Evolutionary conservation across 1,140 invertebrate species (phyloP), one percentile per base, ranked within the genome.

Genomic region (Pararge aegeria): DNA sequence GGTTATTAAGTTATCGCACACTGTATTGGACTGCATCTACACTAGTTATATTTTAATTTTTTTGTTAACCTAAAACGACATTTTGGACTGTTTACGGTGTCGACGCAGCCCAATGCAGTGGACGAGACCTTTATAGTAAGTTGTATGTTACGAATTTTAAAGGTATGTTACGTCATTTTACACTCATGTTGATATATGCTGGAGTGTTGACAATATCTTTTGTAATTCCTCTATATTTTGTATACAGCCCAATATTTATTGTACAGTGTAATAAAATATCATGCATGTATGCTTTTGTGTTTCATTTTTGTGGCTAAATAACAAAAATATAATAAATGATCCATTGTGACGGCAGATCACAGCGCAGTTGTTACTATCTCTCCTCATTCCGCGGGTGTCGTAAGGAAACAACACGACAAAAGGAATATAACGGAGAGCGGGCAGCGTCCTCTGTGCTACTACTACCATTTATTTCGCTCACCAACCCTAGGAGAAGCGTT

Each of bases 251-350:
- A 75, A 86, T 85, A 84, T 89, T 83, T 89, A 89, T 86, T 89
- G 86, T 89, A 89, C 86, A 89, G 83, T 87, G 83, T 87, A 89
- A 87, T 89, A 84, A 89, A 85, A 78, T 80, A 85, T 72, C 73
- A 83, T 87, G 86, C 86, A 87, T 87, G 83, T 83, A 78, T 72
- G 62, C 51, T 64, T 30, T 66, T 61, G 60, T 65, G 52, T 81
- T 84, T 78, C 73, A 60, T 78, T 80, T n/a, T 65, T 5, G 13
- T 40, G 16, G 37, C 13, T 40, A 40, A 2, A 5, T 37, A 5
- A 13, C 2, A 37, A 3, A 37, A 37, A 12, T 37, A n/a, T n/a
- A n/a, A n/a, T n/a, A n/a, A n/a, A n/a, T n/a, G n/a, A n/a, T n/a
- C n/a, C n/a, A n/a, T n/a, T n/a, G n/a, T n/a, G n/a, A n/a, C n/a